Base-by-base conservation (phyloP, 2,113 vertebrate species). In the Perca schrenkii region DNA sequence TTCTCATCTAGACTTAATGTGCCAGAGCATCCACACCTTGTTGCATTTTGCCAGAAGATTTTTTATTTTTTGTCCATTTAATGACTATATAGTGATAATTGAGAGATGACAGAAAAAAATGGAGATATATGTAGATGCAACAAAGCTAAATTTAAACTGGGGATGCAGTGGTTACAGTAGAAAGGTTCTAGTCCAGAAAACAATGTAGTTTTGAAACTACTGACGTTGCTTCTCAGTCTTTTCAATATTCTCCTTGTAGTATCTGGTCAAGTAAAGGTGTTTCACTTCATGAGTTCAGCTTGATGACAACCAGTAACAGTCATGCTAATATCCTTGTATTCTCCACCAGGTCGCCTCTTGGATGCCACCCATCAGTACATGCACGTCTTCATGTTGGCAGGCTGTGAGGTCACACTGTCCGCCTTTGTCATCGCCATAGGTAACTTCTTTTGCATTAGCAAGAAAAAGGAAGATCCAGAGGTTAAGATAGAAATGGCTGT, bases 311-410 rank as follows among this genome's bases (percentile, higher is more conserved):
- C 3, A 19, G 28, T 52, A 56, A 25, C 6, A 16, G 17, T 36
- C 28, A n/a, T n/a, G 8, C 11, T 63, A 62, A 63, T 49, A 2
- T 65, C 31, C 19, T 64, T 62, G 36, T 65, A 25, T 75, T 76
- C 43, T 74, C 57, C 79, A 36, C 34, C 91, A 99, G 98, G 98
- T 69, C 96, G 95, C 69, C 95, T 99, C 78, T 78, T 98, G 93
- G 98, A 99, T 5, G 87, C 91, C 10, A 99, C 97, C 0, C 60
- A 92, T 3, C 78, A 84, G 40, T 99, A 98, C 94, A 96, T 96
- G 96, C 96, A 95, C 1, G 96, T 99, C 79, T 99, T 99, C 89
- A 87, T 98, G 86, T 84, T 96, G 94, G 98, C 98, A 7, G 98
- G 98, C 52, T 90, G 91, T 4, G 96, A 99, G 93, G 98, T 99